Evolutionary conservation across 2,888 invertebrate species (phyloP).

Genomic region (Caenorhabditis sp.): DNA sequence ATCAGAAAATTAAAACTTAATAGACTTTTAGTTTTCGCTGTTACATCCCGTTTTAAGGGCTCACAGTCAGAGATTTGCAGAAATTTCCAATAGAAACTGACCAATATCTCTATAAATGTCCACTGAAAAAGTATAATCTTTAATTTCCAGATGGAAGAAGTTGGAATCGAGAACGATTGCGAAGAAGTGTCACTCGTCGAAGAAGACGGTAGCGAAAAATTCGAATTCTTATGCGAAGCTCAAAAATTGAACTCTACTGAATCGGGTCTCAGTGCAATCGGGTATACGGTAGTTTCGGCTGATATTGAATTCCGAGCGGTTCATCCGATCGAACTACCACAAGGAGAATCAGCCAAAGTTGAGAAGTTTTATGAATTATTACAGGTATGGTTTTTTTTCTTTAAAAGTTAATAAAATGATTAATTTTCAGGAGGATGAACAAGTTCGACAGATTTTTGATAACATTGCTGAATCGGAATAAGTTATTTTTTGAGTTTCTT

Average conservation of each 20-base stretch:
- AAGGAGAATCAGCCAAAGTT: slow-evolving; percentile 41
- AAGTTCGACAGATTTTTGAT: slow-evolving; percentile 48
- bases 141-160: slow-evolving; percentile 57
- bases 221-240: slow-evolving; percentile 57
- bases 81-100: too few relatives aligned
- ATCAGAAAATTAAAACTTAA: too few relatives aligned
- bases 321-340: slow-evolving; percentile 45
- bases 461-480: slow-evolving; percentile 31
- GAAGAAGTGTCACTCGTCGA: slow-evolving; percentile 57
- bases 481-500: neutral
- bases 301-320: slow-evolving; percentile 52
- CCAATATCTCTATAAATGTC: neutral
- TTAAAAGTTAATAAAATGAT: too few relatives aligned
- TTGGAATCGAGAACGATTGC: slow-evolving; percentile 65
- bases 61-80: too few relatives aligned
- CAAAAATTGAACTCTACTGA: slow-evolving; percentile 47
- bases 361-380: slow-evolving; percentile 52
- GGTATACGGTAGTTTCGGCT: slow-evolving; percentile 43
- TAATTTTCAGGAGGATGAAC: slow-evolving; percentile 48
- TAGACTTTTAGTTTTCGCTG: too few relatives aligned
- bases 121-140: neutral
- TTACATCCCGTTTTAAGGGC: too few relatives aligned
- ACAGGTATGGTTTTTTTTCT: slow-evolving; percentile 18
- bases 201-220: slow-evolving; percentile 45
- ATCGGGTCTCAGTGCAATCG: slow-evolving; percentile 33